Percentiles rank a stretch among this genome's conserved stretches.
phyloP scores from a whole-genome alignment of 92 coral and sea anemone genomes.

The Plumapathes pennacea region DNA sequence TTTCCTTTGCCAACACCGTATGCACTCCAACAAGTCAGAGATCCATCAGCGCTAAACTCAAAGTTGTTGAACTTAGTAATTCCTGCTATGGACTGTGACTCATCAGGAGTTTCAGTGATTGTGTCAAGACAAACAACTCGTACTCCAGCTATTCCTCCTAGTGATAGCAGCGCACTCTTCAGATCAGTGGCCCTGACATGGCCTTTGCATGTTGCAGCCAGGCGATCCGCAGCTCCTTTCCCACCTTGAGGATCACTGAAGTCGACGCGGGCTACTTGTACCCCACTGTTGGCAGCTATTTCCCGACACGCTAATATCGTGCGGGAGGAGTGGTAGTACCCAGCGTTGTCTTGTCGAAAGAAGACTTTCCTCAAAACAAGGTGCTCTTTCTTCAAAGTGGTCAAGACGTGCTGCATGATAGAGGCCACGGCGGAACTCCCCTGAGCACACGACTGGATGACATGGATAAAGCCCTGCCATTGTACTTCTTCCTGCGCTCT shows the following conservation, averaged over 20 bases:
- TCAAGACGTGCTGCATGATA: slow-evolving; percentile 27
- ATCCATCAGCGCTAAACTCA: slow-evolving; percentile 27
- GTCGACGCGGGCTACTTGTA: slow-evolving; percentile 14
- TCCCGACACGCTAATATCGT: slow-evolving; percentile 9
- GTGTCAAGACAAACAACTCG: slow-evolving; percentile 36
- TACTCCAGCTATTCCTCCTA: slow-evolving; percentile 35
- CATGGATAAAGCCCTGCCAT: slow-evolving; percentile 39
- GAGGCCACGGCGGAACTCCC: slow-evolving; percentile 29
- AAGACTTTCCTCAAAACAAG: slow-evolving; percentile 14
- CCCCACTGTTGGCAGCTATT: slow-evolving; percentile 10
- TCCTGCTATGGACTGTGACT: slow-evolving; percentile 7
- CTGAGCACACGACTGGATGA: slow-evolving; percentile 27
- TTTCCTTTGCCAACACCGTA: slow-evolving; percentile 24
- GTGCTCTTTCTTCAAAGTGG: slow-evolving; percentile 27
- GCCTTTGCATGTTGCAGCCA: slow-evolving; percentile 15
- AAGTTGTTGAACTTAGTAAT: slow-evolving; percentile 9
- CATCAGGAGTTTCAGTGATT: slow-evolving; percentile 24
- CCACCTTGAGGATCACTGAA: slow-evolving; percentile 18
- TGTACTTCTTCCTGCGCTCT: slow-evolving; percentile 18
- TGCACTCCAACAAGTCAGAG: slow-evolving; percentile 32
- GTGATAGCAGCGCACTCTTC: slow-evolving; percentile 24
- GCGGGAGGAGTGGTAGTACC: slow-evolving; percentile 24
- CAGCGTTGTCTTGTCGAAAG: slow-evolving; percentile 27
- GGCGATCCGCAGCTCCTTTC: slow-evolving; percentile 22
- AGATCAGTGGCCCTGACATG: slow-evolving; percentile 16